A percentile compares a stretch with the other conserved stretches of the same genome.
These are phyloP conservation scores for Chorisops tibialis DNA, from an alignment of 2,888 invertebrate genomes.

Conservation along the genomic window DNA sequence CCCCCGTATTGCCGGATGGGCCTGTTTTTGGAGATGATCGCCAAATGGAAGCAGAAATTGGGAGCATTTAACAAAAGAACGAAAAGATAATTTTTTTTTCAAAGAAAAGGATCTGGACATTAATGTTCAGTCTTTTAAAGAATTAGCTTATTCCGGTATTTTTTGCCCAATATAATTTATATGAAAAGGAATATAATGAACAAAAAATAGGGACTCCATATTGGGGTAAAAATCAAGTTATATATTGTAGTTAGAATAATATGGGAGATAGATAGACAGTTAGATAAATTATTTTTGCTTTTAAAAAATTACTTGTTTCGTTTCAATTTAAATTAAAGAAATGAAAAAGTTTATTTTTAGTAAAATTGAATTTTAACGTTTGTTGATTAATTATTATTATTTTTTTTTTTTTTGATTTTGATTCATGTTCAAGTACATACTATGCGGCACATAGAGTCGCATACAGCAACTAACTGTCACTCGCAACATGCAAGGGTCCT, in stretches of 20 bases:
- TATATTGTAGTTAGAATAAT: background rate
- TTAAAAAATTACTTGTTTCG: background rate
- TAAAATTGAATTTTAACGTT: background rate
- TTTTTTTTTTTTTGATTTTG: background rate
- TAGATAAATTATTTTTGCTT: slow-evolving; percentile 15
- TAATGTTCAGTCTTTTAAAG: too few relatives aligned
- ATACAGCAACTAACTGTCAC: slow-evolving; percentile 47
- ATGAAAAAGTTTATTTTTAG: background rate
- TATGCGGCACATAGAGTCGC: slow-evolving; percentile 51
- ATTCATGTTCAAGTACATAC: slow-evolving; percentile 45
- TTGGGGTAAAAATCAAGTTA: too few relatives aligned
- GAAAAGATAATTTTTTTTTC: too few relatives aligned
- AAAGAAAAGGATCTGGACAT: too few relatives aligned
- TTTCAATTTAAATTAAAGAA: background rate
- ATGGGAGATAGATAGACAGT: slow-evolving; percentile 19
- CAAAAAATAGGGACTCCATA: too few relatives aligned
- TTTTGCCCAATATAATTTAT: too few relatives aligned
- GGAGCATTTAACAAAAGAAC: too few relatives aligned
- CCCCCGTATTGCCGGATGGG: too few relatives aligned
- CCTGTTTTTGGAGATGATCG: too few relatives aligned
- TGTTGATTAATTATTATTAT: background rate
- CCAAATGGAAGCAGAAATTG: too few relatives aligned
- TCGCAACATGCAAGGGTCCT: slow-evolving; percentile 44
- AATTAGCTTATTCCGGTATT: too few relatives aligned
- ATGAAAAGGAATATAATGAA: too few relatives aligned